Conservation (phyloP, 1,140 invertebrate genomes). For the Mactra quadrangularis region DNA sequence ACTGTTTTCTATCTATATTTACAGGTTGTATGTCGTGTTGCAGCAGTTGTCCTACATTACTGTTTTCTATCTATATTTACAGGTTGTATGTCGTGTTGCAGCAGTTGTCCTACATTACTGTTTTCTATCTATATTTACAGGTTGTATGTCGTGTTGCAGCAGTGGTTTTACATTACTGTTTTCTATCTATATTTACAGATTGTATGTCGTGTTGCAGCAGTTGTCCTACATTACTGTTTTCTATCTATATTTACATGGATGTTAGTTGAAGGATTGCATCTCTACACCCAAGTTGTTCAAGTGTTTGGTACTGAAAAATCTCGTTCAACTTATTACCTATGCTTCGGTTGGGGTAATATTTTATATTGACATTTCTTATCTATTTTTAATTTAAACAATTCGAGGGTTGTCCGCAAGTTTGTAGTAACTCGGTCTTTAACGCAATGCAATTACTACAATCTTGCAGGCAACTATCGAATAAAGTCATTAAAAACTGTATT, state of each 20-base stretch:
- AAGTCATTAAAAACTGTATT: background rate
- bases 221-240: slow-evolving; percentile 76
- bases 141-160: no score
- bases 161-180: no score
- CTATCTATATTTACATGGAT: slow-evolving; percentile 77
- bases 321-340: slow-evolving; percentile 69
- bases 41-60: no score
- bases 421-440: no score
- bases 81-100: no score
- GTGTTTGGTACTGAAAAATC: slow-evolving; percentile 75
- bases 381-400: background rate
- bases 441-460: no score
- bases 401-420: no score
- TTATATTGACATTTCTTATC: background rate
- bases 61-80: no score
- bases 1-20: no score
- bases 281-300: slow-evolving; percentile 76
- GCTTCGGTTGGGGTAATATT: slow-evolving; percentile 76
- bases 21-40: no score
- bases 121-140: no score
- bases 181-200: slow-evolving; percentile 61
- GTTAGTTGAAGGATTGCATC: slow-evolving; percentile 77
- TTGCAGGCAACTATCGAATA: background rate
- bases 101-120: no score
- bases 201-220: slow-evolving; percentile 71